Evolutionary conservation across 2,888 invertebrate species (phyloP).

Genomic region (Nymphalis urticae): DNA sequence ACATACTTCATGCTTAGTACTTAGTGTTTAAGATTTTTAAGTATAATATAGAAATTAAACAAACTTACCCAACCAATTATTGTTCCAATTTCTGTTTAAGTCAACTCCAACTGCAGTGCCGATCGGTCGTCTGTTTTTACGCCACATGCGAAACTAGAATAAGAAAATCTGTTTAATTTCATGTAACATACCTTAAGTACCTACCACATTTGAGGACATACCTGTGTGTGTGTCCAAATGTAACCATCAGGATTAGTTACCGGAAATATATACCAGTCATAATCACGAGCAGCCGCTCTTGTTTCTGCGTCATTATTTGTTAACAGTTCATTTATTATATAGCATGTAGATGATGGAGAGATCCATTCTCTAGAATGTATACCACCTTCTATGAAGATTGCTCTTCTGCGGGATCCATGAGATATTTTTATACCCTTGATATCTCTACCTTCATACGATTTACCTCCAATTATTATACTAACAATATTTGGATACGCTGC

Average conservation of each 20-base stretch:
- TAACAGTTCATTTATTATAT: slow-evolving; percentile 82
- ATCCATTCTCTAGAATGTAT: slow-evolving; percentile 91
- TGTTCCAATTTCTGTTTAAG: slow-evolving; percentile 89
- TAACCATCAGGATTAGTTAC: slow-evolving; percentile 90
- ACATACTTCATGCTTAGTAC: too few relatives aligned
- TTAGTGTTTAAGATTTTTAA: too few relatives aligned
- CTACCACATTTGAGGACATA: slow-evolving; percentile 43
- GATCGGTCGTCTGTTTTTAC: slow-evolving; percentile 82
- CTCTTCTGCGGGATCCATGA: slow-evolving; percentile 58
- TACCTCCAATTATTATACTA: slow-evolving; percentile 63
- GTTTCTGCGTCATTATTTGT: slow-evolving; percentile 75
- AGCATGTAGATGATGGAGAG: slow-evolving; percentile 83
- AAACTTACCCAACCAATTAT: slow-evolving; percentile 82
- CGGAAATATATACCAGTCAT: slow-evolving; percentile 89
- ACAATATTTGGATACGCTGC: slow-evolving; percentile 68
- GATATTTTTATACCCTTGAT: slow-evolving; percentile 77
- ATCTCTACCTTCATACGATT: slow-evolving; percentile 68
- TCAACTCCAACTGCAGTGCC: slow-evolving; percentile 84
- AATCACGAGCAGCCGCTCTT: slow-evolving; percentile 73
- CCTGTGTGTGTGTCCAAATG: slow-evolving; percentile 84
- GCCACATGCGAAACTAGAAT: slow-evolving; percentile 84
- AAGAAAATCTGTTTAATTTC: too few relatives aligned
- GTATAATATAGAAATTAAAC: background rate
- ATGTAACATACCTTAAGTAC: too few relatives aligned
- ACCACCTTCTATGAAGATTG: slow-evolving; percentile 73